A percentile compares a stretch with the other conserved stretches of the same genome.
Conservation (phyloP, 2,888 invertebrate genomes). For the Bembecia ichneumoniformis region DNA sequence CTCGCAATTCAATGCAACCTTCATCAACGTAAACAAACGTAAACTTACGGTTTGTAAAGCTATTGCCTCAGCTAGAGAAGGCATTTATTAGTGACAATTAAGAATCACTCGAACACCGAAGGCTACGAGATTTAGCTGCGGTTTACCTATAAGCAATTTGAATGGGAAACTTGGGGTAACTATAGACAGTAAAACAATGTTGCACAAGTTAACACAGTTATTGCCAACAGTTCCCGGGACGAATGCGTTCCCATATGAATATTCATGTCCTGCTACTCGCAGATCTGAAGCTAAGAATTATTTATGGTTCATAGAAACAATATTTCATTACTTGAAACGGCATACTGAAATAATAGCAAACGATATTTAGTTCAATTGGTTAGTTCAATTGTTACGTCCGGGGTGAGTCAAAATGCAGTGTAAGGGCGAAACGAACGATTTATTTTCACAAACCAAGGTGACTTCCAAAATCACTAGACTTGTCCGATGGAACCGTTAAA, state of each 20-base stretch:
- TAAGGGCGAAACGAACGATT: too few relatives aligned
- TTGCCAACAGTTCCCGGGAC: conserved; percentile 25
- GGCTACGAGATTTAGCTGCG: conserved; percentile 6
- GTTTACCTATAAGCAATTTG: conserved; percentile 12
- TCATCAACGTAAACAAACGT: conserved; percentile 66
- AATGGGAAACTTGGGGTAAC: conserved; percentile 20
- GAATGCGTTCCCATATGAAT: conserved; percentile 36
- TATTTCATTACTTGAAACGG: too few relatives aligned
- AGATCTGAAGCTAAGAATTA: too few relatives aligned
- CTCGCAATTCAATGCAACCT: conserved; percentile 70
- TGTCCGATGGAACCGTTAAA: too few relatives aligned
- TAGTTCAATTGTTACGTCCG: too few relatives aligned
- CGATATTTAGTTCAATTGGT: too few relatives aligned
- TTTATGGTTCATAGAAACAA: too few relatives aligned
- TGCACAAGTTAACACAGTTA: conserved; percentile 55
- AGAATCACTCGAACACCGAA: not conserved
- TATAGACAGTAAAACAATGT: conserved; percentile 20
- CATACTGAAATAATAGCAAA: too few relatives aligned
- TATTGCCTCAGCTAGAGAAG: conserved; percentile 8
- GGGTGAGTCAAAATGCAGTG: too few relatives aligned
- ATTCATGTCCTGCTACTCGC: conserved; percentile 39
- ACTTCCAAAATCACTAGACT: too few relatives aligned
- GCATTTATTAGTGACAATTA: not conserved
- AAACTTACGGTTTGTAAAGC: conserved; percentile 39
- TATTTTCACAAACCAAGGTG: too few relatives aligned